Base-by-base conservation (phyloP, 2,888 invertebrate genomes). In the Pyrocoelia pectoralis region DNA sequence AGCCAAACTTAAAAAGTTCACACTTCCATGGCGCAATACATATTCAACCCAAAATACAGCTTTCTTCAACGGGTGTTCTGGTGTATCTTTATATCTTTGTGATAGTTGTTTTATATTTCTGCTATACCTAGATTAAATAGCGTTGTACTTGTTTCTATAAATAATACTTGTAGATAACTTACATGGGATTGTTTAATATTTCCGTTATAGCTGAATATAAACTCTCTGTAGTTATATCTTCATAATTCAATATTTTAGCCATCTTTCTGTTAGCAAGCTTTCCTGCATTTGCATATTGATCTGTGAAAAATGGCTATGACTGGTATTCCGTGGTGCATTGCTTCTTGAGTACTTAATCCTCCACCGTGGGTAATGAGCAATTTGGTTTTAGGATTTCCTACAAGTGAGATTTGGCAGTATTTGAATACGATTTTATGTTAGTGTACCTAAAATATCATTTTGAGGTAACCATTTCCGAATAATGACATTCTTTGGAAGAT, bases 401-500 rank as follows among this genome's bases (percentile, higher is more conserved):
- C n/a, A 73, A 49, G 62, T 66, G 70, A n/a, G 67, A 55, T 52
- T 74, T 73, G 6, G 67, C n/a, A n/a, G n/a, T n/a, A n/a, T n/a
- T n/a, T n/a, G n/a, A n/a, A n/a, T n/a, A n/a, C n/a, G n/a, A n/a
- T n/a, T n/a, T n/a, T n/a, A n/a, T n/a, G n/a, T n/a, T n/a, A n/a
- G 68, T 60, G 73, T 19, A 75, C 81, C 79, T 40, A 82, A 68
- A 59, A 82, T 68, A 61, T 80, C 81, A 56, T 77, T 77, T 65
- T 82, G 82, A 0, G 82, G 81, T 38, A 81, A 64, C 81, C 81
- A 83, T 56, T 78, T 76, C 13, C 71, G 61, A 6, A 80, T 61
- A n/a, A n/a, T n/a, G n/a, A n/a, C n/a, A n/a, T n/a, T n/a, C n/a
- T n/a, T n/a, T n/a, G n/a, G n/a, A n/a, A n/a, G n/a, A n/a, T n/a